A percentile compares a stretch with the other conserved stretches of the same genome.
Evolutionary conservation across 2,113 vertebrate species (phyloP).

Genomic region (Albula glossodonta): DNA sequence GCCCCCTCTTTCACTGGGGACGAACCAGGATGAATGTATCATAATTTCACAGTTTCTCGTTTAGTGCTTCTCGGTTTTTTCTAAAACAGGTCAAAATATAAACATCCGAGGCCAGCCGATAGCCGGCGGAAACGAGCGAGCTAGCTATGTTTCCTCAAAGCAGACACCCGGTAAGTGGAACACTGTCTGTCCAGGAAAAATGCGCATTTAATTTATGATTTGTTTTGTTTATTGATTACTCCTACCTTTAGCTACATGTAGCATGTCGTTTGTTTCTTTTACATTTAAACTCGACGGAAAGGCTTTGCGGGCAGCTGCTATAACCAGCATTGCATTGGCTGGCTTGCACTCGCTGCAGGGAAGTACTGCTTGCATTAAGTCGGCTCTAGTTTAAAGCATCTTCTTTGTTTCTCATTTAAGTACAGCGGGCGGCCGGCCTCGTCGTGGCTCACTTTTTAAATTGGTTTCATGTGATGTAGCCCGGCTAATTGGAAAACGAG

Average conservation of each 20-base stretch:
- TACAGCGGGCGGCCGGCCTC: not conserved
- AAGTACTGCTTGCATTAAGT: constrained; percentile 8
- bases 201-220: not conserved
- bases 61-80: not conserved
- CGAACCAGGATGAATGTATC: constrained; percentile 27
- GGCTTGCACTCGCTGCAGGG: not conserved
- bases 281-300: not conserved
- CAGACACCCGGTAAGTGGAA: constrained; percentile 75
- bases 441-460: not conserved
- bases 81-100: constrained; percentile 45
- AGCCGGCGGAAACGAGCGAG: constrained; percentile 47
- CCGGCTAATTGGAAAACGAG: not conserved
- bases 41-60: constrained; percentile 4
- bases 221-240: not conserved
- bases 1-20: constrained; percentile 22
- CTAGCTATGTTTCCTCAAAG: constrained; percentile 78
- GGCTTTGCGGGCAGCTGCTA: not conserved
- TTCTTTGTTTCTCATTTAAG: constrained; percentile 27
- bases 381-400: constrained; percentile 13
- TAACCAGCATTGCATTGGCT: not conserved
- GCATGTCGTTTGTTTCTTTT: not conserved
- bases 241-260: not conserved
- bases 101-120: constrained; percentile 49
- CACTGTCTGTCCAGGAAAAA: not conserved
- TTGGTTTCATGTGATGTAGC: constrained; percentile 4